Evolutionary conservation across 1,140 invertebrate genomes (phyloP), one percentile per base, ranked within the genome.

Genomic region (Drosophila punjabiensis): DNA sequence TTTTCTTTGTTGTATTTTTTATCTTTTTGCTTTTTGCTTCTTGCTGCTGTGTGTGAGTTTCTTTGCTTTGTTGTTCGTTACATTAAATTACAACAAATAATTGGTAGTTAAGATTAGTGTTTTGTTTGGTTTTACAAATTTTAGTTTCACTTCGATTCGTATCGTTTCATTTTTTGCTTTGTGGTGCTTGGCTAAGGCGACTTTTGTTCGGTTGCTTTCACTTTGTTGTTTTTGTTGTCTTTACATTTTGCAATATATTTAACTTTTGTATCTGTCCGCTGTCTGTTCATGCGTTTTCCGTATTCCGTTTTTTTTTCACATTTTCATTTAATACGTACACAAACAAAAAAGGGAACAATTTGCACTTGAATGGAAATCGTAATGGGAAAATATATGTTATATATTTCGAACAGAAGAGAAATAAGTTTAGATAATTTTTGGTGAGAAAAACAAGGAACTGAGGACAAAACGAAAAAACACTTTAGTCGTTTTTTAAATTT

Each of bases 151-250:
- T 73, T 73, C 70, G 41, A 56, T 78, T 79, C 56, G 43, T 84
- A 82, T 81, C 58, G 37, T 90, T 75, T 82, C 45, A 52, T 87
- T 84, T 84, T 50, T 92, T 90, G 79, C 78, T 92, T 92, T 85
- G 86, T 88, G 86, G 85, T 90, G 85, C 85, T 88, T 84, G 86
- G 86, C 85, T 92, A 92, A 92, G 90, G 90, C 90, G 89, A 92
- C 90, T 92, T 91, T 91, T 84, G 86, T 90, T 88, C 84, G 85
- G 85, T 88, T 88, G 85, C 79, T 78, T 78, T 77, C 48, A 74
- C 70, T 74, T 74, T 85, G 52, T 74, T 85, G 52, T 68, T 82
- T 86, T 77, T 78, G 81, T 89, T 87, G 68, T 88, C 84, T 91
- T 82, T 84, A 90, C 76, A 76, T 90, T 81, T 87, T 85, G 81